Evolutionary conservation across 2,797 vertebrate species (phyloP).

Genomic region (Cynopterus sphinx): DNA sequence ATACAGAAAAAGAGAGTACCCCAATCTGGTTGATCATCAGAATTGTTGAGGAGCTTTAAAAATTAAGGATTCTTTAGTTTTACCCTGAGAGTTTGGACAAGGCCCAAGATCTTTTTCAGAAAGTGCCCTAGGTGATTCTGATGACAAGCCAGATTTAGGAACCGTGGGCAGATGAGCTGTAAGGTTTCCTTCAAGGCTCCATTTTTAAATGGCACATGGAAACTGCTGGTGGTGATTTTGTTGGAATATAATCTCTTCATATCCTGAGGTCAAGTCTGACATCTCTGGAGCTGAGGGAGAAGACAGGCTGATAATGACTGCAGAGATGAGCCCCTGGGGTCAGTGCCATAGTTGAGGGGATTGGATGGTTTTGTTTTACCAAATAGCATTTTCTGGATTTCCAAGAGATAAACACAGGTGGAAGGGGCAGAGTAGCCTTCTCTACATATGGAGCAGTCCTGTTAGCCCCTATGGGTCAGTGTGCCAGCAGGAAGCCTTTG

Average conservation of each 20-base stretch:
- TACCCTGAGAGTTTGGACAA: neutral
- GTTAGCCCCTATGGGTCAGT: neutral
- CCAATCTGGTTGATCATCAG: neutral
- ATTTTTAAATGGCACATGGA: neutral
- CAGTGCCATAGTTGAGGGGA: neutral
- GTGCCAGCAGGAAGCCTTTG: neutral
- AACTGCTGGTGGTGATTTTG: neutral
- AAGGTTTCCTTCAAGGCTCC: neutral
- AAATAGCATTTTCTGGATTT: neutral
- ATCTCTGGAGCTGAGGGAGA: neutral
- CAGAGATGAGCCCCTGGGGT: neutral
- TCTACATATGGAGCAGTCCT: neutral
- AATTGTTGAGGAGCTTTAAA: neutral
- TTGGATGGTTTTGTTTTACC: neutral
- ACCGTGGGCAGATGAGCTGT: neutral
- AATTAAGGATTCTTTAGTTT: neutral
- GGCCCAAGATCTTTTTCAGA: neutral
- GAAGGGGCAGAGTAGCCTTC: neutral
- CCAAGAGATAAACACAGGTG: neutral
- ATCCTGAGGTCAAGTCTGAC: neutral
- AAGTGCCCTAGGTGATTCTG: neutral
- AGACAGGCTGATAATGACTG: neutral
- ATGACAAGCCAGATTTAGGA: neutral
- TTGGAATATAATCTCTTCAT: neutral
- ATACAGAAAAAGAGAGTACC: neutral